Base-by-base conservation (phyloP, 92 coral and sea anemone species). In the Chrysogorgia sp. region DNA sequence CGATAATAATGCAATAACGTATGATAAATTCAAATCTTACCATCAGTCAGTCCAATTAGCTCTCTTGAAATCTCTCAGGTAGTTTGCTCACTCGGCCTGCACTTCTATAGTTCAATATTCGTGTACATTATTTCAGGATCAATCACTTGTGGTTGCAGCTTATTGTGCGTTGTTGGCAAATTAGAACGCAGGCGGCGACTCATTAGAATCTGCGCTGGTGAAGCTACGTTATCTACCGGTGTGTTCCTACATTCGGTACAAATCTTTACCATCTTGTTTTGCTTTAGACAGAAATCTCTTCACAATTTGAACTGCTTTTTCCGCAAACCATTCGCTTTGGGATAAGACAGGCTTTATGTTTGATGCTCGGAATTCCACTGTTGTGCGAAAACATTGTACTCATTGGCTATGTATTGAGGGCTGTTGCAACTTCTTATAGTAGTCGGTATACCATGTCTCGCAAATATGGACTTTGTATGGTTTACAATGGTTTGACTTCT, bases 201-300 rank as follows among this genome's bases (percentile, higher is more conserved):
- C 85, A 85, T 79, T n/a, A 49, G 53, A 34, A 65, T 26, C 37
- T 85, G 85, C 58, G 85, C 72, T 37, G 85, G 85, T 7, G 67
- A 50, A 32, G 40, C 79, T 31, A 81, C 49, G 21, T 45, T 67
- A 58, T 70, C 85, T 7, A 81, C 40, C 23, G 85, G 85, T 12
- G 85, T 81, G 60, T 81, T 81, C 1, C 83, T 61, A 40, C 65
- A 74, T 56, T 79, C 83, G 41, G 41, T 81, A 81, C 19, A 80
- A 80, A 55, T 81, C 80, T 56, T 69, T 70, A n/a, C 79, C 85
- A 22, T 81, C 80, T 1, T 50, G 55, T 56, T 69, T 52, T 2
- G 70, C 68, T 55, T 81, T 81, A 14, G 63, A 29, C 59, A 81
- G 37, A 14, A 81, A 55, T 14, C 24, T 32, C 37, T 69, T 81